Percentiles rank a stretch among this genome's conserved stretches.
Conservation (phyloP, 2,888 invertebrate species). For the Rhopalosiphum nymphaeae region DNA sequence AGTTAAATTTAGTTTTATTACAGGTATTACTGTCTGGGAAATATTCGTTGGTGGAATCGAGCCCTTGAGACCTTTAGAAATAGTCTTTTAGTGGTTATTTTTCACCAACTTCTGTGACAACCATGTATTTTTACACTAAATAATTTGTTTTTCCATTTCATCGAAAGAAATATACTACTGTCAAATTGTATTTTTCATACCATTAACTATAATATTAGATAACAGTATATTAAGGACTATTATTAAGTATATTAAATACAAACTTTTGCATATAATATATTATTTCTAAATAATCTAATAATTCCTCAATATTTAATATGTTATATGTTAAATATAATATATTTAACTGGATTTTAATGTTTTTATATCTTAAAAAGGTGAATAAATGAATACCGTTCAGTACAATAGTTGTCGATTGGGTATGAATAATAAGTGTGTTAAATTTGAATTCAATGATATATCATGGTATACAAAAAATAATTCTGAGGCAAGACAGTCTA, state of each 20-base stretch:
- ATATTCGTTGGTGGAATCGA: slow-evolving; percentile 17
- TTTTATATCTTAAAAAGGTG: not conserved
- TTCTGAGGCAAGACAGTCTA: too few species aligned
- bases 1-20: slow-evolving; percentile 48
- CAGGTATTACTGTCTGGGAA: not conserved
- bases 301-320: too few species aligned
- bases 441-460: too few species aligned
- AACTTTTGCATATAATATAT: not conserved
- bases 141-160: not conserved
- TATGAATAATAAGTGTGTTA: too few species aligned
- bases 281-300: not conserved
- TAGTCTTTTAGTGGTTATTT: slow-evolving; percentile 34
- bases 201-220: not conserved
- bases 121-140: slow-evolving; percentile 20
- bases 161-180: not conserved
- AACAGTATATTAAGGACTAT: not conserved
- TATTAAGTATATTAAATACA: not conserved
- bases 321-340: not conserved
- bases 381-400: too few species aligned
- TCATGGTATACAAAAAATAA: too few species aligned
- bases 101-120: not conserved
- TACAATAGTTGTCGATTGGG: too few species aligned
- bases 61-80: slow-evolving; percentile 16
- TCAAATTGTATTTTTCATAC: not conserved
- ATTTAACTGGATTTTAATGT: not conserved